phyloP scores from a whole-genome alignment of 2,113 vertebrate species.

The Campylomormyrus numenius region DNA sequence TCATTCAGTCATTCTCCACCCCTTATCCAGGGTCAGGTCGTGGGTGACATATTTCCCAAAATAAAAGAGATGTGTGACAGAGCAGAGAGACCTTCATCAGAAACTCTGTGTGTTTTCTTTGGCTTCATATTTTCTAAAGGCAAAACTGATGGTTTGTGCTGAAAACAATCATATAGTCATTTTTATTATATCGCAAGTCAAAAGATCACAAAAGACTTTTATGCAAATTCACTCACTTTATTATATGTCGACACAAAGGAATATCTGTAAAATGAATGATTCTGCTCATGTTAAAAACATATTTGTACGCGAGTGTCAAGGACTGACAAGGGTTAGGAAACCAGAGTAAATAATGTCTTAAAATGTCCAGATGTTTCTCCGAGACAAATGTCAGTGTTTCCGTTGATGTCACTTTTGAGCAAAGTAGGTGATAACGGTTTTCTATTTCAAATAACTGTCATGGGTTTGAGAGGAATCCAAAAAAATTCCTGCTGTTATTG shows the following conservation, averaged over 20 bases:
- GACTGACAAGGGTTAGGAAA: neutral
- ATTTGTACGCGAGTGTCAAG: neutral
- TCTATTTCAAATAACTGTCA: neutral
- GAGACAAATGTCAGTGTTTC: neutral
- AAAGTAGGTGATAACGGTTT: neutral
- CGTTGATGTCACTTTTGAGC: neutral
- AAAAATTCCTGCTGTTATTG: neutral
- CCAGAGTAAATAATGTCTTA: neutral
- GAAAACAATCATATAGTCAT: neutral
- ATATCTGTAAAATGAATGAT: neutral
- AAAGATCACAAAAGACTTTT: neutral
- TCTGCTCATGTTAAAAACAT: neutral
- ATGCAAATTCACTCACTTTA: neutral
- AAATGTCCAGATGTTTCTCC: neutral
- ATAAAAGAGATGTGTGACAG: neutral
- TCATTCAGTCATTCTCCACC: neutral
- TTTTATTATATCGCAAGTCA: neutral
- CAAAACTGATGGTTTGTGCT: neutral
- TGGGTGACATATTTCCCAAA: neutral
- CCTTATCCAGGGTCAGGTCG: neutral
- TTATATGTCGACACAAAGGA: neutral
- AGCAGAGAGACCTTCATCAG: neutral
- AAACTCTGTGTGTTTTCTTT: neutral
- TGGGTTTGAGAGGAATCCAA: neutral
- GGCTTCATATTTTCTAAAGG: neutral